Evolutionary conservation across 2,113 vertebrate species (phyloP).

Genomic region (Festucalex cinctus): DNA sequence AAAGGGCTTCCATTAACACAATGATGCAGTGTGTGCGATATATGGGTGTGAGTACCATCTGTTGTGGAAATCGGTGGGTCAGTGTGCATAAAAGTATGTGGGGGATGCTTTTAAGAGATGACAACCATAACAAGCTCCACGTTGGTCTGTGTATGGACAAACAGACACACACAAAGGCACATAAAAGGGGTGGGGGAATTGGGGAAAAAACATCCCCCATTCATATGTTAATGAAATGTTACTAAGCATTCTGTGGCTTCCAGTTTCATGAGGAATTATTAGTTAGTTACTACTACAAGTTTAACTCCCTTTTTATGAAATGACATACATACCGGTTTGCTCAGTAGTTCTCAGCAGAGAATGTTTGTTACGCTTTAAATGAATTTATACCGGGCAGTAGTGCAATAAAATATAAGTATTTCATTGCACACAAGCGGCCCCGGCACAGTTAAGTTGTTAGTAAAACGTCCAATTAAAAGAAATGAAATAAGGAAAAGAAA

Average conservation of each 20-base stretch:
- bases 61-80: constrained; percentile 41
- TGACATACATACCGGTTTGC: background rate
- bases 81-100: constrained; percentile 34
- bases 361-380: background rate
- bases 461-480: background rate
- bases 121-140: constrained; percentile 13
- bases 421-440: background rate
- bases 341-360: background rate
- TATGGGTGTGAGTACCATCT: constrained; percentile 39
- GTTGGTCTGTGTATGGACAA: constrained; percentile 31
- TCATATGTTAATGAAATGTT: background rate
- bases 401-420: background rate
- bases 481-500: background rate
- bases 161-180: constrained; percentile 22
- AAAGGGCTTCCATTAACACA: constrained; percentile 36
- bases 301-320: background rate
- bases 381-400: background rate
- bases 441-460: background rate
- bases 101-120: constrained; percentile 32
- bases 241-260: background rate
- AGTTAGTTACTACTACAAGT: background rate
- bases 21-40: constrained; percentile 14
- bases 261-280: background rate
- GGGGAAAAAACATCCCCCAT: background rate
- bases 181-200: background rate